These are phyloP conservation scores for Elgaria multicarinata DNA, from an alignment of 2,113 vertebrate genomes.

Conservation along the genomic window DNA sequence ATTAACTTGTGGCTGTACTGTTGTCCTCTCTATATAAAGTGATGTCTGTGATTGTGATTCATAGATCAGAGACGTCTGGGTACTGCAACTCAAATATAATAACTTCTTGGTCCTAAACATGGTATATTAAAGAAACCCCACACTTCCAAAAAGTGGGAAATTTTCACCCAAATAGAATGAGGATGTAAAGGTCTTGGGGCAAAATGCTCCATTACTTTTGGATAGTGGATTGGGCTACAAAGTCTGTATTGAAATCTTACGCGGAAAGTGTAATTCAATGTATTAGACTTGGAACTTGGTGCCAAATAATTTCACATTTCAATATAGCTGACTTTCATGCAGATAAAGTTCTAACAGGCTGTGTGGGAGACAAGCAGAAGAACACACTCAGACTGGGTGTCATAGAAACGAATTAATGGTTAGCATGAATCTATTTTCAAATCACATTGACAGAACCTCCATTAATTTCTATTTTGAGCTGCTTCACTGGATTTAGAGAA, in stretches of 20 bases:
- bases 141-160: background rate
- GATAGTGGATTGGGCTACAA: background rate
- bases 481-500: background rate
- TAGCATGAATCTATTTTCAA: conserved; percentile 30
- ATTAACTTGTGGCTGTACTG: background rate
- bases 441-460: background rate
- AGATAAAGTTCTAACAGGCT: background rate
- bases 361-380: background rate
- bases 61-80: background rate
- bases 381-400: background rate
- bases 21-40: background rate
- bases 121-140: too few relatives aligned
- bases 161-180: background rate
- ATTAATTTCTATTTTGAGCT: background rate
- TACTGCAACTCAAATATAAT: background rate
- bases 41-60: background rate
- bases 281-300: background rate
- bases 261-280: background rate
- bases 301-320: conserved; percentile 7
- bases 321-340: background rate
- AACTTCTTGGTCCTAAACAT: background rate
- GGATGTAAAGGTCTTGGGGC: background rate
- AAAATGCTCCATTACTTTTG: background rate
- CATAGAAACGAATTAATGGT: conserved; percentile 9
- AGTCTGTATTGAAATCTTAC: background rate